Evolutionary conservation across 2,113 vertebrate species (phyloP).

Genomic region (Pelodiscus sinensis): DNA sequence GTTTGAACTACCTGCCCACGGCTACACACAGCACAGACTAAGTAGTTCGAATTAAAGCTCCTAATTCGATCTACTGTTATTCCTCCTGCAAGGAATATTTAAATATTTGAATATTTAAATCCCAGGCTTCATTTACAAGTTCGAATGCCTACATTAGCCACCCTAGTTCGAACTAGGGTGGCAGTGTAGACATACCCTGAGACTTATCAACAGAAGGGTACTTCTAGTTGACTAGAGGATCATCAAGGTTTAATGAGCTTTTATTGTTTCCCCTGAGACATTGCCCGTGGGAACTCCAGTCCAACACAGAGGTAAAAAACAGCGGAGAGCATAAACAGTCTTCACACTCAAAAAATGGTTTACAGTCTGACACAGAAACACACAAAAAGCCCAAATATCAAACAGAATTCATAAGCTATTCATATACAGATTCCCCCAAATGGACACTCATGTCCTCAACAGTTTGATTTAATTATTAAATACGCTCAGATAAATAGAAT

Average conservation of each 20-base stretch:
- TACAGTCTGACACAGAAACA: neutral
- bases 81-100: too few relatives aligned
- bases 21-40: too few relatives aligned
- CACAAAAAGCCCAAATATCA: neutral
- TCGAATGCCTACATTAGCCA: too few relatives aligned
- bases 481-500: neutral
- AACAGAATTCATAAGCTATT: neutral
- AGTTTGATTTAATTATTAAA: neutral
- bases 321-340: neutral
- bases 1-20: too few relatives aligned
- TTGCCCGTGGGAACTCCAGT: neutral
- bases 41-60: too few relatives aligned
- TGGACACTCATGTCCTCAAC: neutral
- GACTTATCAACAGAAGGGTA: too few relatives aligned
- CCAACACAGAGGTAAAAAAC: neutral
- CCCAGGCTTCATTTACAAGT: too few relatives aligned
- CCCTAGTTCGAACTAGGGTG: too few relatives aligned
- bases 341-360: neutral
- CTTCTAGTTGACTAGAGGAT: neutral
- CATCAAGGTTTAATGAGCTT: neutral
- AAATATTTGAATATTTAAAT: too few relatives aligned
- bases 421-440: neutral
- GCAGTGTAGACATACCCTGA: too few relatives aligned
- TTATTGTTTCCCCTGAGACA: neutral
- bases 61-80: too few relatives aligned